Evolutionary conservation across 2,888 invertebrate species (phyloP), one percentile per base, ranked within the genome.

Genomic region (Agrotis ipsilon): DNA sequence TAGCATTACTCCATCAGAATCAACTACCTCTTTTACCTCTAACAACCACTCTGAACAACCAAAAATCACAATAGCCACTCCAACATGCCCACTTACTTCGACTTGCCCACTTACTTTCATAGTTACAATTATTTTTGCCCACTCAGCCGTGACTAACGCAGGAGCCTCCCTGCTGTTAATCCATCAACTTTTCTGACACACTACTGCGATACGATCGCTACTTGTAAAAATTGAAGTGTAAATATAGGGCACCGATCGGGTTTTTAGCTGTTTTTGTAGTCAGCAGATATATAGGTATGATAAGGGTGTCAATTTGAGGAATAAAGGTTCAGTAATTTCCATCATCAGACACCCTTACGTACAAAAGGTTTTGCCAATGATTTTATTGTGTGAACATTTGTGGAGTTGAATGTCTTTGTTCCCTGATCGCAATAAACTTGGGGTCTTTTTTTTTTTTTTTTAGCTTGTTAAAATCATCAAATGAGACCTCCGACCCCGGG

Each of bases 131-230:
- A 72, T 64, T 75, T 75, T 70, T 52, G 43, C 45, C 39, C 61
- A 52, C 52, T 80, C 68, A 66, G 62, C 74, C 63, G 27, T 55
- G 58, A 74, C 72, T 48, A 70, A 63, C 68, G 71, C 55, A 24
- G 55, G 32, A 64, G 69, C 68, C 18, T 57, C 58, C 52, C 55
- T 48, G 45, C 24, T 52, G 68, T 57, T 72, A 84, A 83, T 83
- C 82, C 85, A 83, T 83, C 82, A 84, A 75, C 24, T 64, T 46
- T 63, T 52, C 68, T 67, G 78, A 70, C 75, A 57, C 32, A 49
- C 3, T 6, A 39, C 6, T 6, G 16, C 62, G 79, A 82, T 84
- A 84, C 51, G 18, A 84, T 79, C 85, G 48, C 64, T 73, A 69
- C 78, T 75, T 68, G 78, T 70, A 21, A 75, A 75, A 74, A 84